These are phyloP conservation scores for Mesocricetus auratus DNA, from an alignment of 2,113 vertebrate species.

Conservation along the genomic window DNA sequence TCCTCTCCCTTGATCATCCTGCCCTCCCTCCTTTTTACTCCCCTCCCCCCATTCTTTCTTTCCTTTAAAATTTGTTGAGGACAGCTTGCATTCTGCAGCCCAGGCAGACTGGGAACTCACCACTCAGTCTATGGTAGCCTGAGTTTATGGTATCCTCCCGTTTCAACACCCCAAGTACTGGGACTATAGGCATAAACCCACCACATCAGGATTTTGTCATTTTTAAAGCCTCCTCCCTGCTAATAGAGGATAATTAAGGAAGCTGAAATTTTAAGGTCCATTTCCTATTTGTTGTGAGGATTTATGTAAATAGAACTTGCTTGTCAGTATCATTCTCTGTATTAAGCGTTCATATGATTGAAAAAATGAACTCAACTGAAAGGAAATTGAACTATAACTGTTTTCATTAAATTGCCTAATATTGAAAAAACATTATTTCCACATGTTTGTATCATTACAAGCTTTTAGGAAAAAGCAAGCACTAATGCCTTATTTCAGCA, in stretches of 20 bases:
- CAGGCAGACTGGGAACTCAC: background rate
- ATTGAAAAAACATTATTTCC: slow-evolving; percentile 80
- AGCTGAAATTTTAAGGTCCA: background rate
- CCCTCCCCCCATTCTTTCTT: accelerated
- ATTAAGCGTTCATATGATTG: background rate
- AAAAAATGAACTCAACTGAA: slow-evolving; percentile 24
- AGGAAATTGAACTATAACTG: slow-evolving; percentile 61
- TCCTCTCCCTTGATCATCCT: accelerated
- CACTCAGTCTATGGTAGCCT: background rate
- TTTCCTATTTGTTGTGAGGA: background rate
- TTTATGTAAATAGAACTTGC: slow-evolving; percentile 10
- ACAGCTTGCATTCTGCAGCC: background rate
- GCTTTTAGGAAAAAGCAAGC: slow-evolving; percentile 70
- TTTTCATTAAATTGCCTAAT: slow-evolving; percentile 76
- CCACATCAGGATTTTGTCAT: background rate
- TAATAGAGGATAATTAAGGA: background rate
- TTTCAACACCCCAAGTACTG: background rate
- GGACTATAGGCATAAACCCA: background rate
- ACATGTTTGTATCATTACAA: slow-evolving; percentile 75
- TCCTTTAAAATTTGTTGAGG: no score
- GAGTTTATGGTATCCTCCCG: background rate
- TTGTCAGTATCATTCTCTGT: background rate
- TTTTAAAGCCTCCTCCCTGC: background rate
- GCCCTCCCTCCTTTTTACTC: accelerated
- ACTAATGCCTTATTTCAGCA: slow-evolving; percentile 69